Conservation (phyloP, 2,888 invertebrate genomes). For the Pseudoips prasinana region DNA sequence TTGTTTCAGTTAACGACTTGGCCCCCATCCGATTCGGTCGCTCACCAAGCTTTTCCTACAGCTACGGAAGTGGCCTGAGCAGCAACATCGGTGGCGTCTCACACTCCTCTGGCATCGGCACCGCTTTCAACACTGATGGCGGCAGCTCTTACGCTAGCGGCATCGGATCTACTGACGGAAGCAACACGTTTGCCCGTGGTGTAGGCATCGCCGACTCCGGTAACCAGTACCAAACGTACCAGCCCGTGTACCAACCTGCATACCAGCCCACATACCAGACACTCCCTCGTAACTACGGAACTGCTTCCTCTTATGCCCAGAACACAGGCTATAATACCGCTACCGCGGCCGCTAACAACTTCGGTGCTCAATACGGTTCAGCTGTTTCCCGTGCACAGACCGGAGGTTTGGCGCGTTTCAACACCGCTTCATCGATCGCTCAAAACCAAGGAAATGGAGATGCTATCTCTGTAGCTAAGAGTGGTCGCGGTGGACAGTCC, state of each 20-base stretch:
- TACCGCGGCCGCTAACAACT: slow-evolving; percentile 48
- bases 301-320: slow-evolving; percentile 47
- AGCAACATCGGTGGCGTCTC: slow-evolving; percentile 68
- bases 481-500: slow-evolving; percentile 23
- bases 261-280: slow-evolving; percentile 33
- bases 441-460: slow-evolving; percentile 41
- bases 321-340: slow-evolving; percentile 55
- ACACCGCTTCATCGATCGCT: slow-evolving; percentile 25
- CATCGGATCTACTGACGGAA: slow-evolving; percentile 39
- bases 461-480: slow-evolving; percentile 40
- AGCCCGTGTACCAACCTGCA: slow-evolving; percentile 7
- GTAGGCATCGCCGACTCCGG: slow-evolving; percentile 55
- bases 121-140: slow-evolving; percentile 57
- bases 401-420: slow-evolving; percentile 22
- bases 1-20: slow-evolving; percentile 16
- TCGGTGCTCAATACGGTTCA: slow-evolving; percentile 45
- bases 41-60: slow-evolving; percentile 62
- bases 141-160: slow-evolving; percentile 60
- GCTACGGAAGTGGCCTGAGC: slow-evolving; percentile 67
- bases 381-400: slow-evolving; percentile 50
- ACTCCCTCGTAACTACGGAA: slow-evolving; percentile 35
- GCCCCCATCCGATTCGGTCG: slow-evolving; percentile 51
- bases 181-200: slow-evolving; percentile 50
- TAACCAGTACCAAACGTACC: slow-evolving; percentile 28
- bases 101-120: slow-evolving; percentile 60